Conservation (phyloP, 2,113 vertebrate species). For the Psilopsiagon aymara region DNA sequence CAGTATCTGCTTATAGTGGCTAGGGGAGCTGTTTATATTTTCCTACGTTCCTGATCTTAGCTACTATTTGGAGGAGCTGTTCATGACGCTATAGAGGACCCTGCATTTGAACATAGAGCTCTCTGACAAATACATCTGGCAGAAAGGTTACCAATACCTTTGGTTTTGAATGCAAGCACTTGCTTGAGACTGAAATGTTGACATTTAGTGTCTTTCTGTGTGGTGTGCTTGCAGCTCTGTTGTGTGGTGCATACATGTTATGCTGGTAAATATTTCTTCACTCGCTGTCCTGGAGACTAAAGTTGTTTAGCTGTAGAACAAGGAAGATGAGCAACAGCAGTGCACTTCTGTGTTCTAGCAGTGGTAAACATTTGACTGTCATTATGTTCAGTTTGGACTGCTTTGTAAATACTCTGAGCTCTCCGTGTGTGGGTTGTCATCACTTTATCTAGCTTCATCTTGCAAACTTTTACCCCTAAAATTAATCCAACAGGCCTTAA, state of each 20-base stretch:
- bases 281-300: neutral
- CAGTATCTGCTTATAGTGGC: neutral
- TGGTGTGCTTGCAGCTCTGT: neutral
- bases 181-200: neutral
- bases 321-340: neutral
- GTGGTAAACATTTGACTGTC: constrained; percentile 28
- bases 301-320: neutral
- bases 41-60: neutral
- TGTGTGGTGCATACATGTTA: neutral
- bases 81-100: neutral
- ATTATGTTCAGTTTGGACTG: constrained; percentile 23
- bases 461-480: constrained; percentile 6
- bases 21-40: neutral
- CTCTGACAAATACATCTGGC: neutral
- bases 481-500: neutral
- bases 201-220: neutral
- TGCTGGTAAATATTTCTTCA: constrained; percentile 27
- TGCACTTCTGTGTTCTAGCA: neutral
- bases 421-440: neutral
- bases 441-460: neutral
- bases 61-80: constrained; percentile 1
- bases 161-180: neutral
- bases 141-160: neutral
- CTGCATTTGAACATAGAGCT: neutral
- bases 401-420: constrained; percentile 10